Conservation (phyloP, 2,113 vertebrate species). For the Clarias macrocephalus region DNA sequence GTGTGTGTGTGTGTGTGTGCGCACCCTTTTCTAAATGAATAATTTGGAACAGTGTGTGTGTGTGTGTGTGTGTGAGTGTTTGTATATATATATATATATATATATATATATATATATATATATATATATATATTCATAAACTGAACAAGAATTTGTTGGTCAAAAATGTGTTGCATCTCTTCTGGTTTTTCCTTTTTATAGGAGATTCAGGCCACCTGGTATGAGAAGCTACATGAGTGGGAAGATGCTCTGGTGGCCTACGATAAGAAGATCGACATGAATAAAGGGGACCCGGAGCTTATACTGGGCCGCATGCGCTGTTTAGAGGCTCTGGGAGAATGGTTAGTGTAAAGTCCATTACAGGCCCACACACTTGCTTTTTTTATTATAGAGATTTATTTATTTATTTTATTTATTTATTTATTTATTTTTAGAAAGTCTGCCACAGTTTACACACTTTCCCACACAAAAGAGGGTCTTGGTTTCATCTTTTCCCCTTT, state of each 20-base stretch:
- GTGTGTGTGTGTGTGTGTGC: too few species aligned
- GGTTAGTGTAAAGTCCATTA: slow-evolving; percentile 72
- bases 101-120: too few species aligned
- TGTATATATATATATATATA: too few species aligned
- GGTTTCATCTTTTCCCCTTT: background rate
- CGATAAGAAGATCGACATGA: slow-evolving; percentile 96
- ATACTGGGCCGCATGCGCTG: slow-evolving; percentile 97
- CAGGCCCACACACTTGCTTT: background rate
- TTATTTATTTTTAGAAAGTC: background rate
- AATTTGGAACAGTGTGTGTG: too few species aligned
- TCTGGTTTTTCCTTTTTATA: slow-evolving; percentile 50
- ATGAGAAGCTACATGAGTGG: slow-evolving; percentile 98
- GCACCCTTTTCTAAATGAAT: too few species aligned
- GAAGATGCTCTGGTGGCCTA: slow-evolving; percentile 95
- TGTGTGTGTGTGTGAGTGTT: too few species aligned
- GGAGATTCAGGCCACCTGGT: slow-evolving; percentile 99
- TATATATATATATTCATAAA: background rate
- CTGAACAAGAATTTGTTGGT: background rate
- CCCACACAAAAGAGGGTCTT: background rate
- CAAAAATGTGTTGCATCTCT: background rate
- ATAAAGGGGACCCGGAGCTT: slow-evolving; percentile 95
- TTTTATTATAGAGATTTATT: too few species aligned
- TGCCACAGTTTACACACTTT: background rate
- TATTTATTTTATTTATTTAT: too few species aligned
- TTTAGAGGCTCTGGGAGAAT: slow-evolving; percentile 94